Percentiles rank a stretch among this genome's conserved stretches.
Conservation (phyloP, 1,140 invertebrate genomes). For the Tyrophagus putrescentiae region DNA sequence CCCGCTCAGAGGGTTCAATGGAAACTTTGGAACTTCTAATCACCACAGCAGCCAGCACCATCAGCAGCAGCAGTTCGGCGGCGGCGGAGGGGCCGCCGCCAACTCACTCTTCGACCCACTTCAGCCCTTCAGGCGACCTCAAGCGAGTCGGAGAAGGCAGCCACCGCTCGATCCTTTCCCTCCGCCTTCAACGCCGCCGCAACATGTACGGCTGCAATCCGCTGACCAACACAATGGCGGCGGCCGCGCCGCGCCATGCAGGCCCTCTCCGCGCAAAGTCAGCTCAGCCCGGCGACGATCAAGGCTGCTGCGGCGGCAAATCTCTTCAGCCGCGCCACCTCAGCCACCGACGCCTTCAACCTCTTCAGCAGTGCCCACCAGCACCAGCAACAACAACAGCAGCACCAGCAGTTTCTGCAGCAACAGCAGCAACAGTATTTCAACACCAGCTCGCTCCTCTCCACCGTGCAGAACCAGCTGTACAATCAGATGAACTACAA, state of each 20-base stretch:
- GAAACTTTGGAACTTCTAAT: background rate
- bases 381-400: background rate
- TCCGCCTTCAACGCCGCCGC: slow-evolving; percentile 8
- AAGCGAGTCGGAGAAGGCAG: slow-evolving; percentile 27
- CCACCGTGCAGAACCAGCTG: background rate
- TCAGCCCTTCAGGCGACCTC: too few species aligned
- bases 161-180: slow-evolving; percentile 26
- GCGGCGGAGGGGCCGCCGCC: background rate
- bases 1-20: slow-evolving; percentile 2
- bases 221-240: slow-evolving; percentile 2
- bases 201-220: slow-evolving; percentile 2
- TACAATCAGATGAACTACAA: slow-evolving; percentile 13
- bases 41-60: background rate
- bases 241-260: background rate
- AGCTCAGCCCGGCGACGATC: slow-evolving; percentile 2
- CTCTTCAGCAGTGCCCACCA: slow-evolving; percentile 1
- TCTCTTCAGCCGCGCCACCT: background rate
- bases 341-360: background rate
- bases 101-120: background rate
- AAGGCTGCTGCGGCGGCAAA: background rate
- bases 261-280: background rate
- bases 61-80: background rate
- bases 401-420: background rate
- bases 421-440: background rate
- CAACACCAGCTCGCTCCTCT: background rate